phyloP scores from a whole-genome alignment of 2,113 vertebrate species.

The Oryzias curvinotus region DNA sequence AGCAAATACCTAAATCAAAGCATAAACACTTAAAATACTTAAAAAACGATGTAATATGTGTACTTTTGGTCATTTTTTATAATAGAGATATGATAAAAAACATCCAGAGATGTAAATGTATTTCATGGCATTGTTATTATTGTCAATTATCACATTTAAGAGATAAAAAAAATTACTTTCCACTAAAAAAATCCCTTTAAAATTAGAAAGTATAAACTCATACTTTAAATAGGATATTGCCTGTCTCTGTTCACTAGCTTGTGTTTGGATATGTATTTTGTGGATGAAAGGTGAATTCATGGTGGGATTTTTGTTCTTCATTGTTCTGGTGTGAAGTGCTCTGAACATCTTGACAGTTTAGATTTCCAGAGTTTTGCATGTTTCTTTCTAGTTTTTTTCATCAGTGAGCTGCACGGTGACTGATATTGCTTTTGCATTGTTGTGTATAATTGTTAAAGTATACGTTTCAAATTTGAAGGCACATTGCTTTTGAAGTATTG shows the following conservation, averaged over 20 bases:
- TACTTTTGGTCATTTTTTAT: too few species aligned
- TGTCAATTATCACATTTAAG: neutral
- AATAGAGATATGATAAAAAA: neutral
- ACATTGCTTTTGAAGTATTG: constrained; percentile 5
- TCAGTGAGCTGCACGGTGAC: constrained; percentile 17
- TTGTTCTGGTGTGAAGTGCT: constrained; percentile 27
- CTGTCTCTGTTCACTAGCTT: neutral
- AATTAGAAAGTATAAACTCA: neutral
- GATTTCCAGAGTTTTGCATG: constrained; percentile 35
- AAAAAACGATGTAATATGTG: too few species aligned
- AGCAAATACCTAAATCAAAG: too few species aligned
- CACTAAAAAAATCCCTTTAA: neutral
- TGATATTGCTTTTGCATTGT: constrained; percentile 8
- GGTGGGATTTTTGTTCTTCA: constrained; percentile 22
- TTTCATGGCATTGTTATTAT: neutral
- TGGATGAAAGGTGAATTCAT: constrained; percentile 8
- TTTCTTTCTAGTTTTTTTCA: neutral
- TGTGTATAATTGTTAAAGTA: constrained; percentile 25
- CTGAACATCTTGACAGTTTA: constrained; percentile 24
- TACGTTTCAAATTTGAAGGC: constrained; percentile 27
- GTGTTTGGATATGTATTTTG: neutral
- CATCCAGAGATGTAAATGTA: neutral
- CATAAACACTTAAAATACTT: too few species aligned
- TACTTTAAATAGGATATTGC: neutral
- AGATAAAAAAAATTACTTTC: neutral